These are phyloP conservation scores for Hemibagrus wyckioides DNA, from an alignment of 2,113 vertebrate genomes.

Conservation along the genomic window DNA sequence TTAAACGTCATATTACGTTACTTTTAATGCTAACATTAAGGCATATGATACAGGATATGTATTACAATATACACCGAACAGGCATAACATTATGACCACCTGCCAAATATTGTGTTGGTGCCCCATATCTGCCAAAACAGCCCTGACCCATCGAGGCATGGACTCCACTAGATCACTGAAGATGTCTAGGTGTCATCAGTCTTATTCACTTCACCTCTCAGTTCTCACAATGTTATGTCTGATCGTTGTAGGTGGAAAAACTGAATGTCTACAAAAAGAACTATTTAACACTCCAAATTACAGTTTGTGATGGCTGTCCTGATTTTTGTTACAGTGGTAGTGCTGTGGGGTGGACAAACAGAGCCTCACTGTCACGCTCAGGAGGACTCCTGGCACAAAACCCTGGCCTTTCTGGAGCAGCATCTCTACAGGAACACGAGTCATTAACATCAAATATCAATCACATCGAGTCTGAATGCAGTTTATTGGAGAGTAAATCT, in stretches of 20 bases:
- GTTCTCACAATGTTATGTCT: too few species aligned
- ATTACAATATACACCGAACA: neutral
- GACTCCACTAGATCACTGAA: too few species aligned
- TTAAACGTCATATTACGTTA: neutral
- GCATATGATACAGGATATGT: neutral
- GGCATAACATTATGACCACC: too few species aligned
- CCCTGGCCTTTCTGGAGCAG: constrained; percentile 65
- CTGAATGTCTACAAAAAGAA: neutral
- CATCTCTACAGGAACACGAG: constrained; percentile 56
- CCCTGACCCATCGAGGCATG: too few species aligned
- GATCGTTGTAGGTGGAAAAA: neutral
- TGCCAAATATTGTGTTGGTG: neutral
- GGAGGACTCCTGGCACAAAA: constrained; percentile 74
- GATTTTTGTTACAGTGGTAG: constrained; percentile 54
- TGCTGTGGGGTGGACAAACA: constrained; percentile 69
- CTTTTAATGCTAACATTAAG: neutral
- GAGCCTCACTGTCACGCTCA: constrained; percentile 62
- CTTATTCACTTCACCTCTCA: too few species aligned
- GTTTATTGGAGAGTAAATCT: neutral
- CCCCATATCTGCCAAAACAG: too few species aligned
- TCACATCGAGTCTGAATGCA: neutral
- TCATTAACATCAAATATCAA: neutral
- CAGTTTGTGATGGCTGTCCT: neutral
- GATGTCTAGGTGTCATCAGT: too few species aligned
- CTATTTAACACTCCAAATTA: neutral